Evolutionary conservation across 2,113 vertebrate species (phyloP), one percentile per base, ranked within the genome.

Genomic region (Urocitellus parryii): DNA sequence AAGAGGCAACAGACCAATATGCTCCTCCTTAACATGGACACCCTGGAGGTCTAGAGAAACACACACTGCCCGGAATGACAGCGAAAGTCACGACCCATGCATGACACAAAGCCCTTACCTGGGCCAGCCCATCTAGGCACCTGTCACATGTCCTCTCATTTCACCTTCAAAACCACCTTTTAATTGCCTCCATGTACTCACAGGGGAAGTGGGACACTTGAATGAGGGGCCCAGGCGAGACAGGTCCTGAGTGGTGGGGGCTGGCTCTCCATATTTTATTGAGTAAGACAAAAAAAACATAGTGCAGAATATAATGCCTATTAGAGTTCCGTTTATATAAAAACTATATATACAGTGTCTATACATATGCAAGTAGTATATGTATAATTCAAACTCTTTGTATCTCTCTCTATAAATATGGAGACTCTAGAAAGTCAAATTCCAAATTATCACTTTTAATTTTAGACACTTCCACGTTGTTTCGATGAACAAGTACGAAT

Each of bases 51-150:
- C 56, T 27, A 29, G 29, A 56, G 32, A 92, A 53, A 20, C 11
- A 42, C 7, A 1, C 4, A 32, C 63, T 8, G 32, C 83, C 16
- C 0, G 3, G 22, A 29, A n/a, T 18, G 48, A 18, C 9, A 12
- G 56, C 32, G 16, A 42, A 17, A 42, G 5, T 0, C 45, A 16
- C 8, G 25, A 24, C 65, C 4, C 1, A 34, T 4, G 37, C 39
- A 39, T 39, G 39, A 29, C n/a, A 32, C 4, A 25, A 45, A 56
- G 6, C 37, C 27, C 14, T 5, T 8, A 6, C 22, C 56, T n/a
- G 22, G 51, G 29, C 27, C 39, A 24, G 76, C 8, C 1, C 5
- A 25, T 7, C 72, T 34, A 11, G 25, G 72, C 12, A 34, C 27
- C 2, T 20, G 8, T 25, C 48, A 7, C 5, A 20, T 10, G 42